Evolutionary conservation across 53 echinoderm and acorn worm species (phyloP).

Genomic region (Holothuria scabra): DNA sequence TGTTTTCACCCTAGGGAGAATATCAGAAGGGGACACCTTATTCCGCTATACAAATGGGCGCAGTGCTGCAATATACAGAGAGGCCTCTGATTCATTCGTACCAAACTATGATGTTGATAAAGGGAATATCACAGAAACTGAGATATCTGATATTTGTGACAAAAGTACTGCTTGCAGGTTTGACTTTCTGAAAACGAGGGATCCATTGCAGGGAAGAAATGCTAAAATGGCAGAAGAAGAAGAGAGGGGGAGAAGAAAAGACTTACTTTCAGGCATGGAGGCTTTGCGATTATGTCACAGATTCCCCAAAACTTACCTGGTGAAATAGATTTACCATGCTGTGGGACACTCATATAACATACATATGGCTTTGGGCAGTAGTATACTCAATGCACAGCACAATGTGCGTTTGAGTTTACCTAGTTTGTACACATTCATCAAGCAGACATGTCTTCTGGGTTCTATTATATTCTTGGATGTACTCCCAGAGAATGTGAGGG

Average conservation of each 20-base stretch:
- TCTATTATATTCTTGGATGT: no score
- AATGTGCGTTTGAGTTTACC: no score
- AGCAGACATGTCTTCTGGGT: no score
- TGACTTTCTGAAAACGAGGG: slow-evolving; percentile 84
- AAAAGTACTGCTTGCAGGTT: slow-evolving; percentile 73
- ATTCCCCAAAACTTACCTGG: no score
- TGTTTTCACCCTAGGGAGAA: slow-evolving; percentile 57
- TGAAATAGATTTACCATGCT: no score
- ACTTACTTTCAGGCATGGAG: no score
- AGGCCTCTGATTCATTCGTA: neutral
- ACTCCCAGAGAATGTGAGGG: no score
- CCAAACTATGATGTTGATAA: neutral
- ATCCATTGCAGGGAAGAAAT: slow-evolving; percentile 49
- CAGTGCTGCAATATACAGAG: slow-evolving; percentile 32
- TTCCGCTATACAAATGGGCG: slow-evolving; percentile 83
- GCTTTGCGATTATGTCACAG: no score
- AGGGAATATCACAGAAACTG: slow-evolving; percentile 41
- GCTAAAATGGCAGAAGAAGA: slow-evolving; percentile 7
- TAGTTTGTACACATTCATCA: no score
- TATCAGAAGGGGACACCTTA: slow-evolving; percentile 42
- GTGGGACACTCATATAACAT: no score
- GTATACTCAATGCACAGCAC: no score
- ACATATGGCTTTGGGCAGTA: no score
- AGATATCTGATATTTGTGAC: slow-evolving; percentile 64
- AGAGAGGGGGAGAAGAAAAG: slow-evolving; percentile 16